Percentiles rank a stretch among this genome's conserved stretches.
These are phyloP conservation scores for Muntiacus muntjak DNA, from an alignment of 2,113 vertebrate genomes.

Conservation along the genomic window DNA sequence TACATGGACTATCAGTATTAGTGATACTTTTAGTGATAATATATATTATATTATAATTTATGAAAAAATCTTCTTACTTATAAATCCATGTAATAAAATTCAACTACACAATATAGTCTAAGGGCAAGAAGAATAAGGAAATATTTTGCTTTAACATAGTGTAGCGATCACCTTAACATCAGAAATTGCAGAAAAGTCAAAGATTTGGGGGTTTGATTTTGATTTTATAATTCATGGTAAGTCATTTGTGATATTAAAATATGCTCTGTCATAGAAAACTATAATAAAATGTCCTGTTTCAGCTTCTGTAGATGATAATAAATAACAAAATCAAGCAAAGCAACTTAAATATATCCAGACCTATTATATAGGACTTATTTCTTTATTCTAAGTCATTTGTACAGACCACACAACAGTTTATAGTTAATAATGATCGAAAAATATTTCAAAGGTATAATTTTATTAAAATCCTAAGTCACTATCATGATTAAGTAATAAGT, in stretches of 20 bases:
- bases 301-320: not conserved
- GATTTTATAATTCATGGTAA: not conserved
- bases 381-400: not conserved
- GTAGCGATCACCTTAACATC: not conserved
- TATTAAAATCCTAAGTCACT: conserved; percentile 31
- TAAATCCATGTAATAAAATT: conserved; percentile 72
- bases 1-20: conserved; percentile 21
- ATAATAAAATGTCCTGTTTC: not conserved
- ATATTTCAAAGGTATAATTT: not conserved
- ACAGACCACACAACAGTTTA: not conserved
- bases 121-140: not conserved
- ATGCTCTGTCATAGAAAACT: not conserved
- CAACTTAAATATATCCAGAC: not conserved
- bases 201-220: not conserved
- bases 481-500: not conserved
- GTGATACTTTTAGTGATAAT: conserved; percentile 53
- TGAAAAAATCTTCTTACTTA: conserved; percentile 14
- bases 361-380: not conserved
- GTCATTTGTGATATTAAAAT: not conserved
- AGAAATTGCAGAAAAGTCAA: not conserved
- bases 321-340: not conserved
- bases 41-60: conserved; percentile 49
- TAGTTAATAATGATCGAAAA: not conserved
- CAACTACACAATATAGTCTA: conserved; percentile 16
- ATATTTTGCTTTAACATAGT: not conserved